Percentiles rank a stretch among this genome's conserved stretches.
Evolutionary conservation across 2,797 vertebrate species (phyloP).

Genomic region (Hippoglossus hippoglossus): DNA sequence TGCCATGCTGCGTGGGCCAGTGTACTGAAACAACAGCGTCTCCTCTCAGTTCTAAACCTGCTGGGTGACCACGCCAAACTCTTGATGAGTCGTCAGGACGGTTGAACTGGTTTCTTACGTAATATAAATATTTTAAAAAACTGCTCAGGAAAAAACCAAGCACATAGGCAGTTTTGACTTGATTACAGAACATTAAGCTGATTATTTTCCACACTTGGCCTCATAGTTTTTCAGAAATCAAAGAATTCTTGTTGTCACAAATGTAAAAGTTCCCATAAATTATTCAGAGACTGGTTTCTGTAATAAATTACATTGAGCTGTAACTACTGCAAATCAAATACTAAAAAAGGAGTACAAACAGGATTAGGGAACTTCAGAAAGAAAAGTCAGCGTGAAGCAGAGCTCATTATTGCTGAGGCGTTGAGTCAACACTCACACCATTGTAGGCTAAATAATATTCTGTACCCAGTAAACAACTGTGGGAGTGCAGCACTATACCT

Average conservation of each 20-base stretch:
- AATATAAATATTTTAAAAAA: neutral
- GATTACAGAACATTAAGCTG: neutral
- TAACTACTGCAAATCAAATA: neutral
- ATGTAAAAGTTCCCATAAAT: neutral
- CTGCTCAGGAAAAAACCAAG: conserved; percentile 1
- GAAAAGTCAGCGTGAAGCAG: conserved; percentile 26
- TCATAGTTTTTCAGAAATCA: neutral
- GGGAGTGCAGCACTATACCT: conserved; percentile 38
- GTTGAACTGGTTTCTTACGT: conserved; percentile 62
- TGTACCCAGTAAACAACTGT: conserved; percentile 59
- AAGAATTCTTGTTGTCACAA: neutral
- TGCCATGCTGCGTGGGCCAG: conserved; percentile 30
- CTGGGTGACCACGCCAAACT: conserved; percentile 50
- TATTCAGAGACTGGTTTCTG: neutral
- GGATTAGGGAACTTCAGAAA: conserved; percentile 1
- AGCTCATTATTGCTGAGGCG: conserved; percentile 44
- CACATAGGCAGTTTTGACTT: conserved; percentile 1
- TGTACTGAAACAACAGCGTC: conserved; percentile 45
- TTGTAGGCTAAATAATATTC: conserved; percentile 59
- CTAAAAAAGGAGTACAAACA: neutral
- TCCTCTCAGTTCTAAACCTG: conserved; percentile 61
- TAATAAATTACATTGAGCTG: neutral
- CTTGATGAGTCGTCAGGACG: conserved; percentile 24
- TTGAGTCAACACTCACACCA: conserved; percentile 55
- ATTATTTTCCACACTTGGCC: neutral